Evolutionary conservation across 1,140 invertebrate genomes (phyloP), one percentile per base, ranked within the genome.

Genomic region (Prorops nasuta): DNA sequence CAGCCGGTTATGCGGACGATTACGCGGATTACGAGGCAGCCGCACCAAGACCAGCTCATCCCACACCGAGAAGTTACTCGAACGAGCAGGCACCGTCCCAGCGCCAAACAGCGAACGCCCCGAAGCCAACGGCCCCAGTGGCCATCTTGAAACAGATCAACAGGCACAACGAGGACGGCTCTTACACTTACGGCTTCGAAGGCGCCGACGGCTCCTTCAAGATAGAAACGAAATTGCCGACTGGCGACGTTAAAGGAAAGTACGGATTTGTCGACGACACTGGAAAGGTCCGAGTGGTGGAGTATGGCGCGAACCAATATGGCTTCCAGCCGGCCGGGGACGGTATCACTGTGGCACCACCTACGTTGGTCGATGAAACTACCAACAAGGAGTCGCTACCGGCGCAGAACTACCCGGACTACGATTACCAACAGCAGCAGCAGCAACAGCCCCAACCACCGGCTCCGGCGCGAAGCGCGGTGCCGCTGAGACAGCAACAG

Each of bases 271-370:
- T 92, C 20, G 91, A 92, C 69, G 87, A 90, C 62, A 80, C 81
- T 1, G 90, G 90, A 34, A 87, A 88, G 69, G 82, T 92, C 1
- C 82, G 90, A 10, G 86, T 91, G 1, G 87, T 94, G 8, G 90
- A 94, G 65, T 94, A 94, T 69, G 90, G 90, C 14, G 91, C 91
- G 16, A 90, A 91, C 65, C 88, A 89, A 63, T 88, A 85, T 55
- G 91, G 91, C 3, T 94, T 92, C 81, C 88, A 90, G 64, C 90
- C 90, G 0, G 80, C 86, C 3, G 90, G 90, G n/a, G 89, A 91
- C 60, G 90, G 89, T 20, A 91, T 92, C 66, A 90, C 87, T 0
- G 88, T 91, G 1, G 87, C 89, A 0, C 88, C 89, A 1, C 87
- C 89, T 34, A 91, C 89, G 0, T 69, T 91, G 4, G 83, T 88